Conservation (phyloP, 2,113 vertebrate species). For the Ochotona curzoniae region DNA sequence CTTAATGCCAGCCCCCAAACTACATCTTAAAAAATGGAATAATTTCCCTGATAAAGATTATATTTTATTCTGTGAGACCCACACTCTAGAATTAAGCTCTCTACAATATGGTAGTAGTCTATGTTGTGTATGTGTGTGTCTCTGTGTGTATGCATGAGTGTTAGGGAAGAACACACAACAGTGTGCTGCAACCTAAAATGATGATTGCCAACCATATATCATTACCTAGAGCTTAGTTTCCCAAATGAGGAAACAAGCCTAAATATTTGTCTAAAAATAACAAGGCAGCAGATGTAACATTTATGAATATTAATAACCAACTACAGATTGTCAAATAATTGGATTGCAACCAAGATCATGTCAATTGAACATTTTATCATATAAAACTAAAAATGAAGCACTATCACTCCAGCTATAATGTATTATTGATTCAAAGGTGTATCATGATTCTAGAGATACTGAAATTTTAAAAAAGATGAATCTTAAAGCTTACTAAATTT, state of each 20-base stretch:
- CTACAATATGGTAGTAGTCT: neutral
- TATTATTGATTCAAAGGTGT: neutral
- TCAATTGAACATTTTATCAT: neutral
- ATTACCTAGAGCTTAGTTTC: neutral
- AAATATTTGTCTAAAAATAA: neutral
- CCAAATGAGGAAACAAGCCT: neutral
- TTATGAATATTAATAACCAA: neutral
- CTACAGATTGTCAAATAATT: neutral
- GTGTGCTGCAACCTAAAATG: neutral
- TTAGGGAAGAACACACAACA: neutral
- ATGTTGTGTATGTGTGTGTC: neutral
- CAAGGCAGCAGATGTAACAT: neutral
- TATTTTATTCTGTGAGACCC: neutral
- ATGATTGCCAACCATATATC: neutral
- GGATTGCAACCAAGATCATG: neutral
- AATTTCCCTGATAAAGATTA: neutral
- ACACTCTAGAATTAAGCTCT: neutral
- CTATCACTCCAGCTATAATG: neutral
- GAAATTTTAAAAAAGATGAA: neutral
- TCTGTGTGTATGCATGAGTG: neutral
- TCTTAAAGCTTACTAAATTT: conserved; percentile 16
- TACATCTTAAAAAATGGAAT: neutral
- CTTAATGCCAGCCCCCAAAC: neutral
- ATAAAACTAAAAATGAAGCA: neutral
- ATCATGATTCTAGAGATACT: neutral